A percentile compares a stretch with the other conserved stretches of the same genome.
phyloP scores from a whole-genome alignment of 2,888 invertebrate genomes.

The Caenorhabditis auriculariae region DNA sequence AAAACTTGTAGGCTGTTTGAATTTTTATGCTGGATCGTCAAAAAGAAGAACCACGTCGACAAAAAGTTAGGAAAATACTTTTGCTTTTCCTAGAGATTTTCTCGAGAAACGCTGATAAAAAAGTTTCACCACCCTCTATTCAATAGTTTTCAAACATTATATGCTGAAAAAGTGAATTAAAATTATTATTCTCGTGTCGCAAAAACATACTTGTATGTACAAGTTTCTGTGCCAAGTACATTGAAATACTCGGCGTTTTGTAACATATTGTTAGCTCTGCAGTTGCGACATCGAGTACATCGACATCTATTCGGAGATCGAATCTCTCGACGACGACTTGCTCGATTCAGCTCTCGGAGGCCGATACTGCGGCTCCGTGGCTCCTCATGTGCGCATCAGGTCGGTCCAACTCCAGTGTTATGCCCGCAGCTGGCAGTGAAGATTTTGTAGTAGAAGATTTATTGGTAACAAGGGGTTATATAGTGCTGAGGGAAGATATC shows the following conservation, averaged over 20 bases:
- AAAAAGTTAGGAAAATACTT: not conserved
- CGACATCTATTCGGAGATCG: slow-evolving; percentile 66
- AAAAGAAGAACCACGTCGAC: not conserved
- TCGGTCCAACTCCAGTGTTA: slow-evolving; percentile 3
- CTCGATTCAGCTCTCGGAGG: slow-evolving; percentile 64
- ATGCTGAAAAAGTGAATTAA: no score
- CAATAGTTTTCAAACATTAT: no score
- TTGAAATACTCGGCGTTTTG: no score
- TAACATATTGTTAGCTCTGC: no score
- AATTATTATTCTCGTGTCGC: not conserved
- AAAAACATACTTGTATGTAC: no score
- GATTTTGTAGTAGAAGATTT: no score
- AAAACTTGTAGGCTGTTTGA: no score
- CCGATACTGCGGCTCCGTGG: slow-evolving; percentile 67
- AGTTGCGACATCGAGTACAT: slow-evolving; percentile 67
- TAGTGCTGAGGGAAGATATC: no score
- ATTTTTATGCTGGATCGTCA: no score
- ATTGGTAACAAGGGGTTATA: not conserved
- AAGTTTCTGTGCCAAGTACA: no score
- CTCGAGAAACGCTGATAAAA: not conserved
- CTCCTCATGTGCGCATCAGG: slow-evolving; percentile 64
- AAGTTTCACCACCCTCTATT: not conserved
- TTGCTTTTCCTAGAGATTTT: not conserved
- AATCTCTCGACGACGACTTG: slow-evolving; percentile 60
- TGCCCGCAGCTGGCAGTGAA: no score